phyloP scores from a whole-genome alignment of 2,113 vertebrate species.

The Sterrhoptilus dennistouni region DNA sequence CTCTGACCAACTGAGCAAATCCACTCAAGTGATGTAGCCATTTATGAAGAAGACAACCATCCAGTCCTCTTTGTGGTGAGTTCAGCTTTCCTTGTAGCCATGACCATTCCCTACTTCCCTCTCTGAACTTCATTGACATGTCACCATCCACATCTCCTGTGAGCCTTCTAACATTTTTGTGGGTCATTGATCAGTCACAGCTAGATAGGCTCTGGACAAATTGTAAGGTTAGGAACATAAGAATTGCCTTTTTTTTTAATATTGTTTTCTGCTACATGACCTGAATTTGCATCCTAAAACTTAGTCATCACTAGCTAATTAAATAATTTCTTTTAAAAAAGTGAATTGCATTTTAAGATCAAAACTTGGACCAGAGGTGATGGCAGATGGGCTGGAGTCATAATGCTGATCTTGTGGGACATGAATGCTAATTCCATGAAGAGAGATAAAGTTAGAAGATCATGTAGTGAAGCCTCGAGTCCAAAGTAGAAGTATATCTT shows the following conservation, averaged over 20 bases:
- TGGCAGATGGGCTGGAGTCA: neutral
- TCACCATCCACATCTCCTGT: neutral
- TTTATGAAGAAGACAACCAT: neutral
- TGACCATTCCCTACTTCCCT: neutral
- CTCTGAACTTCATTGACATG: neutral
- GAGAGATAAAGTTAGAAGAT: neutral
- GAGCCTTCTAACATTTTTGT: neutral
- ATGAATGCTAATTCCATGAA: neutral
- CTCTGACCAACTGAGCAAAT: neutral
- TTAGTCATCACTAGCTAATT: neutral
- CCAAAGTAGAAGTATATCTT: neutral
- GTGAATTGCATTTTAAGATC: neutral
- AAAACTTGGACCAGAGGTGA: neutral
- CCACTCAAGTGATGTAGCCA: neutral
- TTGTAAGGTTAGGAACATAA: neutral
- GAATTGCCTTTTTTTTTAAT: neutral
- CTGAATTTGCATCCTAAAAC: neutral
- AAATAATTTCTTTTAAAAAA: neutral
- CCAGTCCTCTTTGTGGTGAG: neutral
- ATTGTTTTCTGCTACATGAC: neutral
- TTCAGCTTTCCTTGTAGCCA: neutral
- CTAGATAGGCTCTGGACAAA: neutral
- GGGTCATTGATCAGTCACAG: neutral
- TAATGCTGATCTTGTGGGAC: neutral
- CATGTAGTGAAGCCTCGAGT: accelerated